Evolutionary conservation across 2,888 invertebrate species (phyloP).

Genomic region (Anagyrus pseudococci): DNA sequence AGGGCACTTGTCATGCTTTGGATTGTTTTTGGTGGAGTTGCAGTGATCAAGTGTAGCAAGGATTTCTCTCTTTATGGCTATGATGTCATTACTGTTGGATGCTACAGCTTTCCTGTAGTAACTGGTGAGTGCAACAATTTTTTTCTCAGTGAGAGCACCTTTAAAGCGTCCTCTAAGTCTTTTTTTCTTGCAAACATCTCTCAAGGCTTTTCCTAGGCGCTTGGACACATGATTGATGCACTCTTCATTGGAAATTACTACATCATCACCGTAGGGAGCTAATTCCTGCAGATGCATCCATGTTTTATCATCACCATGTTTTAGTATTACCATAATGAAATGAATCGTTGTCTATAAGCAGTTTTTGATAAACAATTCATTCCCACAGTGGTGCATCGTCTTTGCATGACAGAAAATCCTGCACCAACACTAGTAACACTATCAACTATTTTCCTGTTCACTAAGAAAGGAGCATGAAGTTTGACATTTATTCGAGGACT

Average conservation of each 20-base stretch:
- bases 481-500: too few relatives aligned
- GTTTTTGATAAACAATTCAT: too few relatives aligned
- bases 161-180: neutral
- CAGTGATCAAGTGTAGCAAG: slow-evolving; percentile 9
- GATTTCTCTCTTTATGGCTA: neutral
- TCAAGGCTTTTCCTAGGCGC: slow-evolving; percentile 1
- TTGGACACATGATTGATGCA: slow-evolving; percentile 4
- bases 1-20: slow-evolving; percentile 7
- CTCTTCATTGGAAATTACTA: neutral
- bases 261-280: neutral
- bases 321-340: too few relatives aligned
- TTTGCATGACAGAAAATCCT: too few relatives aligned
- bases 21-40: neutral
- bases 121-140: neutral
- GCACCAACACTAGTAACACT: too few relatives aligned
- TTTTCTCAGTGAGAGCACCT: slow-evolving; percentile 4
- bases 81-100: neutral
- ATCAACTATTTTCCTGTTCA: too few relatives aligned
- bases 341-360: too few relatives aligned
- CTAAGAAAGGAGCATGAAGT: too few relatives aligned
- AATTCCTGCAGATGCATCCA: neutral
- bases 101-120: neutral
- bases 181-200: too few relatives aligned
- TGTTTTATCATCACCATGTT: neutral
- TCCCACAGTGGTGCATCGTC: slow-evolving; percentile 3